phyloP scores from a whole-genome alignment of 2,797 vertebrate genomes.

The Phataginus tricuspis region DNA sequence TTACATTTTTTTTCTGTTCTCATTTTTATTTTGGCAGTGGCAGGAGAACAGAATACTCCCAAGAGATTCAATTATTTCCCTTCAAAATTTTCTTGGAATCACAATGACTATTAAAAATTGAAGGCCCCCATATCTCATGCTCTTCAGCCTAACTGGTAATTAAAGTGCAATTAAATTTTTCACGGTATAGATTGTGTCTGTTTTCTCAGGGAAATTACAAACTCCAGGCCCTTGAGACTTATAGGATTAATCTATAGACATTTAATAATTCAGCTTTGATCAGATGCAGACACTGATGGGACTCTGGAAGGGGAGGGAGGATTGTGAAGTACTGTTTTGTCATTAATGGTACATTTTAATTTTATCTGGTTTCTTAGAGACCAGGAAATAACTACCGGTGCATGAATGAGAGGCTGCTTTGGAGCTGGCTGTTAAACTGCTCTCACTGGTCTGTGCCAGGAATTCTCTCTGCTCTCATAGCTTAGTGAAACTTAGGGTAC shows the following conservation, averaged over 20 bases:
- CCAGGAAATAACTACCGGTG: constrained; percentile 28
- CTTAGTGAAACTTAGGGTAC: background rate
- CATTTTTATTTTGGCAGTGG: constrained; percentile 72
- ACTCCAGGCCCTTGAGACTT: constrained; percentile 72
- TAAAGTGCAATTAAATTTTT: constrained; percentile 86
- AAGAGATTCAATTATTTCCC: constrained; percentile 82
- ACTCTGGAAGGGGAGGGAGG: background rate
- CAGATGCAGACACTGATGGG: constrained; percentile 62
- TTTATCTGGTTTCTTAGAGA: constrained; percentile 67
- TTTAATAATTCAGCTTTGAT: constrained; percentile 78
- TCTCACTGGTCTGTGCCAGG: background rate
- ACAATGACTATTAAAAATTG: constrained; percentile 83
- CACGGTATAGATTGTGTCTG: constrained; percentile 78
- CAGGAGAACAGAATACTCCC: constrained; percentile 74
- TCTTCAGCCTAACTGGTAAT: constrained; percentile 84
- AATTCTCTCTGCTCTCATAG: background rate
- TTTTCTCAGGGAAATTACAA: constrained; percentile 79
- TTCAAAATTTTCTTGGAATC: constrained; percentile 80
- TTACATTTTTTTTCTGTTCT: constrained; percentile 35
- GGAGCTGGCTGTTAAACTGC: background rate
- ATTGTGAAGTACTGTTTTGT: constrained; percentile 5
- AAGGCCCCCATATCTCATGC: constrained; percentile 82
- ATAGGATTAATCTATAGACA: constrained; percentile 73
- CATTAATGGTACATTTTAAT: constrained; percentile 66
- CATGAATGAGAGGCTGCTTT: background rate